These are phyloP conservation scores for Ophion slaviceki DNA, from an alignment of 2,888 invertebrate genomes.

Conservation along the genomic window DNA sequence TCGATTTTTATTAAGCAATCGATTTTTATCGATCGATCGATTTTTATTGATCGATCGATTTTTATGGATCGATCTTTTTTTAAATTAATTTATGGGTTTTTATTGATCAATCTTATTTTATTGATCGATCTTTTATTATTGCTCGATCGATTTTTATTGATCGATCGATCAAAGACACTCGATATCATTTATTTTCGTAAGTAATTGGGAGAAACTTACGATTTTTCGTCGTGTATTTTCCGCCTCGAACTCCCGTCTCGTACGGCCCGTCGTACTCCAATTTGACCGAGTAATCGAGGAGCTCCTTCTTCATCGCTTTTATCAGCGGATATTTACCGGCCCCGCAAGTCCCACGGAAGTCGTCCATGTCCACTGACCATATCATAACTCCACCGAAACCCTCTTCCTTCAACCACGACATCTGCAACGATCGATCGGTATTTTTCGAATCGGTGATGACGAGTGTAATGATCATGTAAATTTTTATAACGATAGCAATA, in stretches of 20 bases:
- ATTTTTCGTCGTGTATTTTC: constrained; percentile 94
- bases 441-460: neutral
- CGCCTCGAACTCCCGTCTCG: constrained; percentile 88
- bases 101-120: too few relatives aligned
- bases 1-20: too few relatives aligned
- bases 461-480: neutral
- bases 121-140: too few relatives aligned
- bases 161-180: neutral
- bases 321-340: constrained; percentile 95
- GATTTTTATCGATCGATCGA: too few relatives aligned
- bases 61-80: too few relatives aligned
- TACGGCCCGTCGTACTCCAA: constrained; percentile 95
- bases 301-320: constrained; percentile 93
- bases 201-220: constrained; percentile 87
- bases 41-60: too few relatives aligned
- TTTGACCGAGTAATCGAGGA: constrained; percentile 92
- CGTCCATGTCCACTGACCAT: constrained; percentile 98
- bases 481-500: too few relatives aligned
- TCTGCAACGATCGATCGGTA: constrained; percentile 84
- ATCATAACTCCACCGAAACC: constrained; percentile 98
- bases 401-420: constrained; percentile 96
- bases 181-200: neutral
- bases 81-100: too few relatives aligned
- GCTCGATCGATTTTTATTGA: too few relatives aligned
- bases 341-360: constrained; percentile 95